Evolutionary conservation across 1,140 invertebrate genomes (phyloP).

Genomic region (Aporrectodea caliginosa): DNA sequence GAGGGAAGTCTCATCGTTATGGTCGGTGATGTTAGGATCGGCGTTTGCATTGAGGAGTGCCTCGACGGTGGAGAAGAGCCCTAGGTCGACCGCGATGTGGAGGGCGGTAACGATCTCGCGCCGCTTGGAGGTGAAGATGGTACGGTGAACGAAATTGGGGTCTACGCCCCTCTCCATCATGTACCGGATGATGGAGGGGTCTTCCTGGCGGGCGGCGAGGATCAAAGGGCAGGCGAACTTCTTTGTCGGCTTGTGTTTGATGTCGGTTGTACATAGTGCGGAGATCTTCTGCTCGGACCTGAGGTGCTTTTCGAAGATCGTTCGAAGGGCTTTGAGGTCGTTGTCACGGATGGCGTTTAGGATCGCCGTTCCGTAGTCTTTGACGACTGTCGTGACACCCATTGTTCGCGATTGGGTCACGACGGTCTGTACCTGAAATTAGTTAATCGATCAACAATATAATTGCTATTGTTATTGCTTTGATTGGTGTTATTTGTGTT

Average conservation of each 20-base stretch:
- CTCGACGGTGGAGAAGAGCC: slow-evolving; percentile 28
- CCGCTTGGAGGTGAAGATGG: slow-evolving; percentile 25
- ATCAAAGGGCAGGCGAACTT: slow-evolving; percentile 33
- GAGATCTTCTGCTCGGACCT: slow-evolving; percentile 26
- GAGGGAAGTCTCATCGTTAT: slow-evolving; percentile 32
- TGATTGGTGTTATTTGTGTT: not conserved
- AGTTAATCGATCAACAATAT: not conserved
- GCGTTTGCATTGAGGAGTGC: slow-evolving; percentile 27
- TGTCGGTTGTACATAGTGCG: slow-evolving; percentile 28
- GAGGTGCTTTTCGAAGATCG: slow-evolving; percentile 29
- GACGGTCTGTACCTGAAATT: too few relatives aligned
- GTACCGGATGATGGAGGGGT: slow-evolving; percentile 30
- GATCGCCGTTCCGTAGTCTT: slow-evolving; percentile 32
- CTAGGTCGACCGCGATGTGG: slow-evolving; percentile 31
- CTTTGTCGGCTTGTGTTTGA: slow-evolving; percentile 33
- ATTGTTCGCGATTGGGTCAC: slow-evolving; percentile 8
- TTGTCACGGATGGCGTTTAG: slow-evolving; percentile 33
- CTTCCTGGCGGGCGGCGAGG: slow-evolving; percentile 30
- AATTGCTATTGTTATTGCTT: not conserved
- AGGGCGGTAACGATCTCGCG: slow-evolving; percentile 28
- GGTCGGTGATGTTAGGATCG: slow-evolving; percentile 27
- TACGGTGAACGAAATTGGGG: slow-evolving; percentile 33
- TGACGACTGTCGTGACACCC: slow-evolving; percentile 27
- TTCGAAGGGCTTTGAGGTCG: slow-evolving; percentile 25
- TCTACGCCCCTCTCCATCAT: slow-evolving; percentile 31